phyloP scores from a whole-genome alignment of 2,113 vertebrate species.

The Ardeotis arabs region DNA sequence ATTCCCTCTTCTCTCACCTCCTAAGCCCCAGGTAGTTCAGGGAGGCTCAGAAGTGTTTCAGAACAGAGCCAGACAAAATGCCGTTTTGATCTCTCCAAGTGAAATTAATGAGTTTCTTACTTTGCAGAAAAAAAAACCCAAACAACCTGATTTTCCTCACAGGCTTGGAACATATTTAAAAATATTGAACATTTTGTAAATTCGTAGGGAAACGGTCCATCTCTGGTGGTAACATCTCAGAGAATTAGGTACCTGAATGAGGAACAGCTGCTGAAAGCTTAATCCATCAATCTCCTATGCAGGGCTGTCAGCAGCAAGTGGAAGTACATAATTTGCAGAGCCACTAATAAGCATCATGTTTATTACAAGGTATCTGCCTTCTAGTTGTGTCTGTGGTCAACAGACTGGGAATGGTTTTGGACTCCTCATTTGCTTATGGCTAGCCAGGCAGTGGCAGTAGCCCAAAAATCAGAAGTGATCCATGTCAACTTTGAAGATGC shows the following conservation, averaged over 20 bases:
- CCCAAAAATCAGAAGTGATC: not conserved
- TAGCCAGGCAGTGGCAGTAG: not conserved
- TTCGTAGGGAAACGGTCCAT: not conserved
- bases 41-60: not conserved
- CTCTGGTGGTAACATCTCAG: not conserved
- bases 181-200: not conserved
- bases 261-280: conserved; percentile 15
- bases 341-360: not conserved
- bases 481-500: not conserved
- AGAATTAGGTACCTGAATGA: not conserved
- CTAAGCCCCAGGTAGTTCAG: not conserved
- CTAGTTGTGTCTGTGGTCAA: not conserved
- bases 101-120: not conserved
- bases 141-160: not conserved
- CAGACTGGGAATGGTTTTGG: not conserved
- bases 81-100: not conserved
- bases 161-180: not conserved
- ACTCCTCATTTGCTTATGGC: not conserved
- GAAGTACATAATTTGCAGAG: not conserved
- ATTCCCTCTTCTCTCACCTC: not conserved
- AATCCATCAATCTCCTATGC: not conserved
- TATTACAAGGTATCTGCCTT: not conserved
- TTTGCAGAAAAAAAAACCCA: not conserved
- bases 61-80: not conserved
- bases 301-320: not conserved